Conservation (phyloP, 1,140 invertebrate genomes). For the Heliconius hermathena region DNA sequence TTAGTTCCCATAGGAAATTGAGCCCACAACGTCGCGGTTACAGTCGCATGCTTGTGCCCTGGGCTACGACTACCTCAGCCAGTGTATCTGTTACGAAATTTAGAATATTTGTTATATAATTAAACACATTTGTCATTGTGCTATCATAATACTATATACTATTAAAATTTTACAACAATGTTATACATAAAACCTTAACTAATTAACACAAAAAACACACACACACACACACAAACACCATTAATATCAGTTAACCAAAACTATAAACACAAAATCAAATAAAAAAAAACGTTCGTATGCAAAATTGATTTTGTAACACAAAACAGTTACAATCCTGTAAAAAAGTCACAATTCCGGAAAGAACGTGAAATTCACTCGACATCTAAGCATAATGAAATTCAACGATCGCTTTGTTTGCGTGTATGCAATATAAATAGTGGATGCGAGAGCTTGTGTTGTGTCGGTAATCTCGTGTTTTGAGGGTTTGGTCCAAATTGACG, state of each 20-base stretch:
- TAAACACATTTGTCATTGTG: too few species aligned
- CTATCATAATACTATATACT: too few species aligned
- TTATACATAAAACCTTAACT: too few species aligned
- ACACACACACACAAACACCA: background rate
- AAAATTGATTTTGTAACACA: slow-evolving; percentile 8
- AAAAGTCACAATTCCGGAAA: slow-evolving; percentile 16
- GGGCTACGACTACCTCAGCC: too few species aligned
- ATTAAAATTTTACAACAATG: too few species aligned
- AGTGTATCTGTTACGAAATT: too few species aligned
- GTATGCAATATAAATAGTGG: slow-evolving; percentile 36
- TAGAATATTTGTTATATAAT: too few species aligned
- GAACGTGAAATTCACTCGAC: slow-evolving; percentile 17
- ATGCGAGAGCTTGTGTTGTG: slow-evolving; percentile 24
- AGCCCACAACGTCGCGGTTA: too few species aligned
- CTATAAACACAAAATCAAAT: background rate
- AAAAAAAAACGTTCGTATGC: background rate
- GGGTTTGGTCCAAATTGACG: background rate
- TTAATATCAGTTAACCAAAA: background rate
- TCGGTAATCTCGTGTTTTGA: slow-evolving; percentile 29
- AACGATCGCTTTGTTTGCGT: slow-evolving; percentile 55
- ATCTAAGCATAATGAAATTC: slow-evolving; percentile 52
- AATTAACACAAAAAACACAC: background rate
- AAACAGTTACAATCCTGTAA: background rate
- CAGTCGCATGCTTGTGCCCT: too few species aligned
- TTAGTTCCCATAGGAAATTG: too few species aligned